Base-by-base conservation (phyloP, 2,888 invertebrate genomes). In the Xestia rhomboidea region DNA sequence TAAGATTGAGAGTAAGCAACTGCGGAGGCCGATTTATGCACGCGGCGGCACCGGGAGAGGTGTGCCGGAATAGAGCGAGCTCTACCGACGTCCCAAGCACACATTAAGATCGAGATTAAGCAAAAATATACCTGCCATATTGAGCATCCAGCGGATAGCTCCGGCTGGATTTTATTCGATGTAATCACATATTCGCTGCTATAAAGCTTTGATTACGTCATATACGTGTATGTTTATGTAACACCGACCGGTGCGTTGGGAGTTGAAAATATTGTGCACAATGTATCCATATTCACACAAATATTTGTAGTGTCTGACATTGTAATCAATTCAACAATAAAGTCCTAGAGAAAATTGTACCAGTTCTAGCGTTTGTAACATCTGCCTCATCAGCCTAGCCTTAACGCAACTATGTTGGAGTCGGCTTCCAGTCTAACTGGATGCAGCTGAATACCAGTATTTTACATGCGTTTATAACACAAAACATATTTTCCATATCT, bases 1-100 rank as follows among this genome's bases (percentile, higher is more conserved):
- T 88, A 90, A 89, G 88, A 88, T 89, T 87, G 86, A 90, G 82
- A 87, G 86, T 86, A 83, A 88, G 81, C 87, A 86, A 83, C 80
- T 81, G 75, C 79, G 77, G 73, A 73, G 76, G 73, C 68, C 82
- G 85, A 90, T 90, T 89, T 89, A 89, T 83, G 82, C 78, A 76
- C 34, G 74, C 74, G 81, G 81, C 79, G 82, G 83, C 74, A 83
- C 79, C 68, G 66, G 69, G 69, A 82, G 80, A 87, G 82, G 79
- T 82, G 89, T 83, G 80, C 70, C 76, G 82, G 89, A 88, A 87
- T 87, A 87, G 88, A 85, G 77, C 87, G 80, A 72, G 68, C 77
- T 74, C 62, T 78, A 73, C 83, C 84, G 67, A 81, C 79, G 70
- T 76, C 71, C 76, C 77, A 70, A 79, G 81, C 83, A 82, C 71